Percentiles rank a stretch among this genome's conserved stretches.
Conservation (phyloP, 2,888 invertebrate genomes). For the Panopea generosa region DNA sequence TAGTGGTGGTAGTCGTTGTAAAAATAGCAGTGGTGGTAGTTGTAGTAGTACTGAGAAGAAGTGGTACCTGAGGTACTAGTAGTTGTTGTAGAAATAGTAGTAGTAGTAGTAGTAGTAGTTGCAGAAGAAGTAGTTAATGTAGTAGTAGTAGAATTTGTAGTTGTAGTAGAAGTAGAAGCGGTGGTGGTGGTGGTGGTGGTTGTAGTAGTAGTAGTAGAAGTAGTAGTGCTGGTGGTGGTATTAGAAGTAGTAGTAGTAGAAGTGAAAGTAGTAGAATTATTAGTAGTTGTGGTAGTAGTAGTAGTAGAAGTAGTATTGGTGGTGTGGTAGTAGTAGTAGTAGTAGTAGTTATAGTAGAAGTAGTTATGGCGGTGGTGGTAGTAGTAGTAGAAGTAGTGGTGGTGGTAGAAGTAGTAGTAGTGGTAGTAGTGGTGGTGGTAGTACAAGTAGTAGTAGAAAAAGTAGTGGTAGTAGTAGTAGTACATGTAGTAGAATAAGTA, state of each 20-base stretch:
- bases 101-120: constrained; percentile 3
- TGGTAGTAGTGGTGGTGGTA: constrained; percentile 2
- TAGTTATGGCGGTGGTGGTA: background rate
- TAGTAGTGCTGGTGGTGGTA: too few species aligned
- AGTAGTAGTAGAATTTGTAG: background rate
- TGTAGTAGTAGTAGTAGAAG: too few species aligned
- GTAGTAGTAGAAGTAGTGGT: constrained; percentile 2
- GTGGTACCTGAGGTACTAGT: background rate
- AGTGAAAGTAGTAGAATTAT: constrained; percentile 1
- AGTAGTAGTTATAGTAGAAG: constrained; percentile 5
- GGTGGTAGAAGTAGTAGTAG: constrained; percentile 1
- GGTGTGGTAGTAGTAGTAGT: constrained; percentile 6
- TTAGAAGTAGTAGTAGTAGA: background rate
- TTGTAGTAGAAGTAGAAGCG: too few species aligned
- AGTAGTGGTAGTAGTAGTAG: constrained; percentile 2
- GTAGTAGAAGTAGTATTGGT: constrained; percentile 1
- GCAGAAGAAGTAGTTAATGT: background rate
- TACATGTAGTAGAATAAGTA: background rate
- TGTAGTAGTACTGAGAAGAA: background rate
- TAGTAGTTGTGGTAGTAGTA: constrained; percentile 9
- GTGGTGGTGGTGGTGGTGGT: too few species aligned
- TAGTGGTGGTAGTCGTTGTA: background rate
- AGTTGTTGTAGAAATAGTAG: background rate
- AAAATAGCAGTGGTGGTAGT: background rate
- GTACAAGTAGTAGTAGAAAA: background rate